Base-by-base conservation (phyloP, 2,888 invertebrate species). In the Ernsta delagoae region DNA sequence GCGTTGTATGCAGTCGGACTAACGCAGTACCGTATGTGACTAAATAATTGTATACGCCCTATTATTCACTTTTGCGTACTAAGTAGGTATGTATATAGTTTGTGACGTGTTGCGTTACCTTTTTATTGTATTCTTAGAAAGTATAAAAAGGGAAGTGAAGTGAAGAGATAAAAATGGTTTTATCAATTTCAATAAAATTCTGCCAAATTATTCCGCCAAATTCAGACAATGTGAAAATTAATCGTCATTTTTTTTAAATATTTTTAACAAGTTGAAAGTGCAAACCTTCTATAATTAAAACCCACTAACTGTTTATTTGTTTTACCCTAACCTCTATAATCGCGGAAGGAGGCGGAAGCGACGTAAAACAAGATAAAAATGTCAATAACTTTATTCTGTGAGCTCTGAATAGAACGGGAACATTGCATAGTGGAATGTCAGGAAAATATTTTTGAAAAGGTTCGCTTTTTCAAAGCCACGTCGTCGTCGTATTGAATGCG, bases 401-500 rank as follows among this genome's bases (percentile, higher is more conserved):
- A 83, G 75, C 77, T 73, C 77, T 85, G 87, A 89, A 88, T 88
- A 83, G 79, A 84, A 81, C 80, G 81, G 79, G 80, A 79, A 81
- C 83, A 83, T 78, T 79, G 83, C 82, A 79, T 79, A 88, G 84
- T 82, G 84, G 87, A 87, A 90, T 87, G 90, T 89, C 91, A 88
- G 87, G 85, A 81, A 87, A 87, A 89, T 88, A 88, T 89, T 91
- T 90, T 90, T 92, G 84, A 90, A 92, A 92, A 90, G 90, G 89
- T 88, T 83, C 86, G 84, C 88, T 83, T 83, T 90, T 92, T 88
- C 83, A 92, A 91, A 92, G 91, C 91, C 82, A 83, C 89, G 89
- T 90, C 90, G 88, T 87, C 87, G 90, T 89, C 86, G 90, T 90
- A 92, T 92, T 93, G 92, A 93, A 93, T 93, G 90, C 88, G 92